Percentiles rank a stretch among this genome's conserved stretches.
These are phyloP conservation scores for Cassiopea xamachana DNA, from an alignment of 30 jellyfish, hydroid and myxozoan species.

Conservation along the genomic window DNA sequence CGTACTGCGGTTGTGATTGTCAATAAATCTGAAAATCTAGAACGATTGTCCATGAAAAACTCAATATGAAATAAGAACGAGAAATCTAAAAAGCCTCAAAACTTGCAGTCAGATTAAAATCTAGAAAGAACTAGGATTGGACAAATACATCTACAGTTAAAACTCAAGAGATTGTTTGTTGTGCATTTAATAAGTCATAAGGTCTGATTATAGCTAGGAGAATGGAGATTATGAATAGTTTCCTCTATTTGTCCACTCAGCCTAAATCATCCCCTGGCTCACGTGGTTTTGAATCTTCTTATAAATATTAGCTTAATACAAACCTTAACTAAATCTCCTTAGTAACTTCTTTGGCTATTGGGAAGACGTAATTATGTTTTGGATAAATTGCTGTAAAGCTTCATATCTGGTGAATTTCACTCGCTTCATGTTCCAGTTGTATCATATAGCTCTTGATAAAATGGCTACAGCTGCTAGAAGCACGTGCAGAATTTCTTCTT, in stretches of 20 bases:
- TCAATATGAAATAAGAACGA: neutral
- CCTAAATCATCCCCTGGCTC: neutral
- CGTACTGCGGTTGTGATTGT: too few species aligned
- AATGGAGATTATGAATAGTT: neutral
- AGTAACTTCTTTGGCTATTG: neutral
- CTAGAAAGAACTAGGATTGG: neutral
- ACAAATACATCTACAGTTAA: neutral
- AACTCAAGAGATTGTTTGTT: neutral
- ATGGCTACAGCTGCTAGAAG: too few species aligned
- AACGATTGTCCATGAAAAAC: neutral
- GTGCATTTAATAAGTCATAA: neutral
- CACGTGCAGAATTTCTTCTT: too few species aligned
- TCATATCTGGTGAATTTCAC: neutral
- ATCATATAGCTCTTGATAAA: neutral
- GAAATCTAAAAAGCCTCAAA: neutral
- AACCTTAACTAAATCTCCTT: neutral
- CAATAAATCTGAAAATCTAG: too few species aligned
- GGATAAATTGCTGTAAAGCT: neutral
- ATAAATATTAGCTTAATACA: neutral
- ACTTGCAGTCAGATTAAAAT: neutral
- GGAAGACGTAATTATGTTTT: neutral
- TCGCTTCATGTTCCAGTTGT: neutral
- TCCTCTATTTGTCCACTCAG: neutral
- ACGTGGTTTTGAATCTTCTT: constrained; percentile 9
- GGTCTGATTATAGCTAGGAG: neutral